Conservation (phyloP, 1,140 invertebrate species). For the Cydia amplana region DNA sequence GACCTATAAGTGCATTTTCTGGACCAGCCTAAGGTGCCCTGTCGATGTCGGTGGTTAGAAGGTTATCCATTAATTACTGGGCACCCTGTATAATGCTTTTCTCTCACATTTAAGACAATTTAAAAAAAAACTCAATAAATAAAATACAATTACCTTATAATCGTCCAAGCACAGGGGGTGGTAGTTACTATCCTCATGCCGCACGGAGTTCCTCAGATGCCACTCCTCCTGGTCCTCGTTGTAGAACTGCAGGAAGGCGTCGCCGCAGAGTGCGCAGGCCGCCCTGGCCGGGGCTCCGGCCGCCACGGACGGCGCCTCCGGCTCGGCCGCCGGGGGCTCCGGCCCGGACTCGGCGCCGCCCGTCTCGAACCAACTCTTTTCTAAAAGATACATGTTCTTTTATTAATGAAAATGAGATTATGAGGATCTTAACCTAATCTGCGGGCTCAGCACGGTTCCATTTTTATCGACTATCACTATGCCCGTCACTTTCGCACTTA, state of each 20-base stretch:
- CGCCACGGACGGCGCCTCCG: slow-evolving; percentile 81
- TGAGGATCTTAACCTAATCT: too few species aligned
- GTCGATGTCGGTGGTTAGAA: too few species aligned
- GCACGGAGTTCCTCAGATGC: slow-evolving; percentile 92
- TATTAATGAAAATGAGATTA: too few species aligned
- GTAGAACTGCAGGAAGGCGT: slow-evolving; percentile 95
- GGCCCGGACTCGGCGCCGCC: slow-evolving; percentile 74
- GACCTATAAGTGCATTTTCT: too few species aligned
- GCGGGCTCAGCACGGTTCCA: too few species aligned
- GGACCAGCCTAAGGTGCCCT: too few species aligned
- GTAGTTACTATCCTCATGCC: slow-evolving; percentile 82
- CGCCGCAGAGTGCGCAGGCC: slow-evolving; percentile 92
- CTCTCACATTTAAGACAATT: too few species aligned
- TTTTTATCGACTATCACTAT: too few species aligned
- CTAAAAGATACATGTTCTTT: slow-evolving; percentile 84
- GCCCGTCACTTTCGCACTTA: too few species aligned
- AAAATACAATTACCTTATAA: background rate
- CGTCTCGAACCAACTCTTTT: slow-evolving; percentile 93
- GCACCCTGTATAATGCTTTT: too few species aligned
- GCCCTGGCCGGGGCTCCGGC: slow-evolving; percentile 80
- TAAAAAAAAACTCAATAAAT: too few species aligned
- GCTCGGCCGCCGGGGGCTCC: slow-evolving; percentile 56
- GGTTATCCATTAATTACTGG: too few species aligned
- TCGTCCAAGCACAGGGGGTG: background rate
- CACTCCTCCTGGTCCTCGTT: slow-evolving; percentile 98